A percentile compares a stretch with the other conserved stretches of the same genome.
phyloP scores from a whole-genome alignment of 2,888 invertebrate genomes.

The Spilarctia lutea region DNA sequence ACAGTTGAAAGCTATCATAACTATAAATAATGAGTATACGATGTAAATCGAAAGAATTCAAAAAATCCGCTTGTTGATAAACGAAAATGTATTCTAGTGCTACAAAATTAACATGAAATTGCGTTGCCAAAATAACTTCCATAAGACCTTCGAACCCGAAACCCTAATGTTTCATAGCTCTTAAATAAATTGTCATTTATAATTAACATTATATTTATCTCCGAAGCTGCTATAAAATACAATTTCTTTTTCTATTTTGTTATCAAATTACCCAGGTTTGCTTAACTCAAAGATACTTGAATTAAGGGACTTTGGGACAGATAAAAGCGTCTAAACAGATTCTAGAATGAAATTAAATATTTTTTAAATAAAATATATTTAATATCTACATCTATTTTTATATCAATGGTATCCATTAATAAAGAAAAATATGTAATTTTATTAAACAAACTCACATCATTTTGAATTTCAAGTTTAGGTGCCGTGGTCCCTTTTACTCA shows the following conservation, averaged over 20 bases:
- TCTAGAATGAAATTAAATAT: conserved; percentile 11
- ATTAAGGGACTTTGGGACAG: conserved; percentile 31
- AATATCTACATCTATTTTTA: neutral
- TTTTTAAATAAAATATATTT: neutral
- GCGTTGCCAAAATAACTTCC: neutral
- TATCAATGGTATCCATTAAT: neutral
- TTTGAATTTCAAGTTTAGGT: too few species aligned
- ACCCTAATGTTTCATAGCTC: neutral
- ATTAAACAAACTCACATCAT: too few species aligned
- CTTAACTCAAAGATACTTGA: conserved; percentile 25
- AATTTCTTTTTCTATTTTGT: conserved; percentile 23
- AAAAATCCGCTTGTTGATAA: neutral
- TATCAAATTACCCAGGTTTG: conserved; percentile 31
- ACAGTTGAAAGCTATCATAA: neutral
- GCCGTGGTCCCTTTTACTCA: too few species aligned
- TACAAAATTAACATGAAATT: neutral
- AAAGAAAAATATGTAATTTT: neutral
- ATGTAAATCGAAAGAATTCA: neutral
- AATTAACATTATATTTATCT: conserved; percentile 12
- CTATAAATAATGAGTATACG: neutral
- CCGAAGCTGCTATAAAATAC: conserved; percentile 21
- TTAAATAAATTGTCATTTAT: conserved; percentile 11
- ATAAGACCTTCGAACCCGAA: neutral
- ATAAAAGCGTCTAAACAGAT: conserved; percentile 43
- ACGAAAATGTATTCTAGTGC: neutral